Percentiles rank a stretch among this genome's conserved stretches.
Evolutionary conservation across 1,140 invertebrate genomes (phyloP).

Genomic region (Coelopa frigida): DNA sequence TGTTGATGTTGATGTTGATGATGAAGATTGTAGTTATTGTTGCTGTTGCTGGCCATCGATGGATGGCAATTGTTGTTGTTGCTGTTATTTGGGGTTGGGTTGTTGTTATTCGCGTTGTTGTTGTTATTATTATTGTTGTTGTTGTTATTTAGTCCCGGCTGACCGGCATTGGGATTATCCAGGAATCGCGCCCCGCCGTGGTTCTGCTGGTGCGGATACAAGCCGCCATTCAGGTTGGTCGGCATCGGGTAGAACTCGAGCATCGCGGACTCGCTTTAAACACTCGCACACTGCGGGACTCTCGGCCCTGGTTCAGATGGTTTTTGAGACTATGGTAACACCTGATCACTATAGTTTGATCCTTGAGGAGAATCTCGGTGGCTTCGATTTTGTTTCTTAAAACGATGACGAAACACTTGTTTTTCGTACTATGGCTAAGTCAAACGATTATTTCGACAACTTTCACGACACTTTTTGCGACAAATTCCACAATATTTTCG

Average conservation of each 20-base stretch:
- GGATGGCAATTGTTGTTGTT: slow-evolving; percentile 15
- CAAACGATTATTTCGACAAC: too few relatives aligned
- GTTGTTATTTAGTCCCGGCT: slow-evolving; percentile 17
- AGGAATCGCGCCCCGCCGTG: slow-evolving; percentile 39
- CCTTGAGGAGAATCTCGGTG: too few relatives aligned
- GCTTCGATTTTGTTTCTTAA: too few relatives aligned
- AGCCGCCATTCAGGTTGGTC: slow-evolving; percentile 41
- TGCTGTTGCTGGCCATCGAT: slow-evolving; percentile 22
- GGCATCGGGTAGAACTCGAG: slow-evolving; percentile 45
- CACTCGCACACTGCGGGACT: too few relatives aligned
- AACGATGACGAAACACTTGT: too few relatives aligned
- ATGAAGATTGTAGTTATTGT: slow-evolving; percentile 17
- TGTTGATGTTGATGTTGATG: slow-evolving; percentile 22
- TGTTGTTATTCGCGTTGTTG: slow-evolving; percentile 13
- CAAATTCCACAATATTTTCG: too few relatives aligned
- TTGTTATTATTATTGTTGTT: slow-evolving; percentile 16
- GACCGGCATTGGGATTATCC: slow-evolving; percentile 31
- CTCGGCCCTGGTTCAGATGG: too few relatives aligned
- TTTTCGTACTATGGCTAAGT: too few relatives aligned
- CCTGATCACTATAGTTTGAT: not conserved
- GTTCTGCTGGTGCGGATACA: slow-evolving; percentile 39
- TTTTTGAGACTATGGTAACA: too few relatives aligned
- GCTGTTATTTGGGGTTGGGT: slow-evolving; percentile 3
- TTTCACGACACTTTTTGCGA: too few relatives aligned
- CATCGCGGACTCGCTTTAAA: slow-evolving; percentile 30